Evolutionary conservation across 2,888 invertebrate genomes (phyloP).

Genomic region (Zygaena filipendulae): DNA sequence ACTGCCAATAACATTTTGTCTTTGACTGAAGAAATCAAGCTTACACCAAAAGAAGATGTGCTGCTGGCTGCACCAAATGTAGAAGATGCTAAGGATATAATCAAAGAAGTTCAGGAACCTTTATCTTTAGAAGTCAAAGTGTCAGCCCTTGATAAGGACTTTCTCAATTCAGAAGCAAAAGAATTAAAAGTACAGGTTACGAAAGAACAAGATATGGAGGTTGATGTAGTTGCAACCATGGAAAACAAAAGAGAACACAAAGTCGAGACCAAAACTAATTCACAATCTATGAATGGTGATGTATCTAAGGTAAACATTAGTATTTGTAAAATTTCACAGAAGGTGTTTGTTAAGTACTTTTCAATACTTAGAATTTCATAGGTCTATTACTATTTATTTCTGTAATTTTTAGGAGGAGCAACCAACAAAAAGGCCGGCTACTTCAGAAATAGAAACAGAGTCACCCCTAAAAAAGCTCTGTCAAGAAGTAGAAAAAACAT

Average conservation of each 20-base stretch:
- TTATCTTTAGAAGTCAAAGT: constrained; percentile 20
- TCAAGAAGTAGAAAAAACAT: constrained; percentile 60
- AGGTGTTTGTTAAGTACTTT: too few relatives aligned
- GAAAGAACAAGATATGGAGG: constrained; percentile 32
- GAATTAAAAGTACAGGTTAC: too few relatives aligned
- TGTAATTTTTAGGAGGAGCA: constrained; percentile 58
- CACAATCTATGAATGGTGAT: constrained; percentile 48
- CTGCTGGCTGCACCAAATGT: constrained; percentile 11
- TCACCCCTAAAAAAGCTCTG: constrained; percentile 59
- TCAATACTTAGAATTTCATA: too few relatives aligned
- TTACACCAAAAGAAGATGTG: too few relatives aligned
- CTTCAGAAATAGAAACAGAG: constrained; percentile 52
- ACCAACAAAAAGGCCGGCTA: constrained; percentile 40
- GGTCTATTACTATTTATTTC: too few relatives aligned
- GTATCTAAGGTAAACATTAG: constrained; percentile 33
- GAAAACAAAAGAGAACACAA: constrained; percentile 28
- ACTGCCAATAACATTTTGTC: too few relatives aligned
- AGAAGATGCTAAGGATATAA: constrained; percentile 19
- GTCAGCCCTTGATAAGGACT: too few relatives aligned
- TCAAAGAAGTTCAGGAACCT: constrained; percentile 22
- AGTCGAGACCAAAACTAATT: constrained; percentile 28
- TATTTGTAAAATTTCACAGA: too few relatives aligned
- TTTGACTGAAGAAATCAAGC: too few relatives aligned
- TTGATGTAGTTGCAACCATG: constrained; percentile 29
- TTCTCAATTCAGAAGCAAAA: too few relatives aligned